Percentiles rank a stretch among this genome's conserved stretches.
These are phyloP conservation scores for Cephus spinipes DNA, from an alignment of 2,888 invertebrate genomes.

Conservation along the genomic window DNA sequence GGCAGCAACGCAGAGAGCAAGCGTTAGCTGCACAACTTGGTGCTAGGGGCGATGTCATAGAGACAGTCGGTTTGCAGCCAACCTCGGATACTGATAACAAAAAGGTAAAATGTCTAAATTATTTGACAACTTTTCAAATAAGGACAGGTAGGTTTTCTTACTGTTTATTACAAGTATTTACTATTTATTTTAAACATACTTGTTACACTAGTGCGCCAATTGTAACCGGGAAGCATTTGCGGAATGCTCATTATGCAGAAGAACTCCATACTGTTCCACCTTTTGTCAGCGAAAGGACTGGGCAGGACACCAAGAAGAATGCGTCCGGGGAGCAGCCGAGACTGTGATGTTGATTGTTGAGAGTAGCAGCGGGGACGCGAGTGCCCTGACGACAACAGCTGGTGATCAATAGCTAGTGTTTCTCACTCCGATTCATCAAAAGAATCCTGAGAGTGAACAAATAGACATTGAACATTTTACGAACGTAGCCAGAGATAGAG, in stretches of 20 bases:
- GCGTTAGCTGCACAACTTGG: slow-evolving; percentile 68
- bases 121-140: slow-evolving; percentile 6
- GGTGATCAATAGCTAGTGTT: slow-evolving; percentile 62
- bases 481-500: slow-evolving; percentile 29
- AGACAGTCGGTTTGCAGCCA: slow-evolving; percentile 71
- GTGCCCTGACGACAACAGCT: slow-evolving; percentile 45
- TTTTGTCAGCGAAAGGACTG: slow-evolving; percentile 93
- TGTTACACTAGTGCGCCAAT: slow-evolving; percentile 80
- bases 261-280: slow-evolving; percentile 89
- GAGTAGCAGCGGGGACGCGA: slow-evolving; percentile 67
- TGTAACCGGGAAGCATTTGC: slow-evolving; percentile 89
- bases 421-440: slow-evolving; percentile 47
- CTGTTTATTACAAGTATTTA: neutral
- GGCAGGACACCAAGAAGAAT: slow-evolving; percentile 88
- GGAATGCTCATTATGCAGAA: slow-evolving; percentile 87
- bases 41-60: slow-evolving; percentile 64
- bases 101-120: slow-evolving; percentile 71
- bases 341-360: slow-evolving; percentile 90
- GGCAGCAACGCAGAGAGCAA: slow-evolving; percentile 70
- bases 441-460: slow-evolving; percentile 24
- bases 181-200: slow-evolving; percentile 6
- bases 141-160: slow-evolving; percentile 8
- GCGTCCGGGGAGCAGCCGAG: slow-evolving; percentile 79
- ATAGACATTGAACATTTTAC: slow-evolving; percentile 16
- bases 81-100: slow-evolving; percentile 76